phyloP scores from a whole-genome alignment of 2,113 vertebrate genomes.

The Sinocyclocheilus anophthalmus region DNA sequence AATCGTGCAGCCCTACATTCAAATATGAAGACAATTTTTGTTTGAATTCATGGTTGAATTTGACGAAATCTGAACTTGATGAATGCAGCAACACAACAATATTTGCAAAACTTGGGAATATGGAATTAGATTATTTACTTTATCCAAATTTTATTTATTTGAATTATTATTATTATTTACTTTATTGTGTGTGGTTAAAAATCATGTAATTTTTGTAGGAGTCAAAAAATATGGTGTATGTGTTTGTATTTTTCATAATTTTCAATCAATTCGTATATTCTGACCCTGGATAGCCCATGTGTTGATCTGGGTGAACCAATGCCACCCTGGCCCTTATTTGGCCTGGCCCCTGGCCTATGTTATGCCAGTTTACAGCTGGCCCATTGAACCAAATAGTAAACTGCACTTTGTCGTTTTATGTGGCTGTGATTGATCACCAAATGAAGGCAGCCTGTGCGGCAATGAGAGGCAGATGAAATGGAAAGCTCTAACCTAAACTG shows the following conservation, averaged over 20 bases:
- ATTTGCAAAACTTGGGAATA: too few relatives aligned
- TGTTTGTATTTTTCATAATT: not conserved
- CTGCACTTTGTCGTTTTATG: slow-evolving; percentile 37
- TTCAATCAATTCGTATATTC: not conserved
- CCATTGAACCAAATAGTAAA: slow-evolving; percentile 36
- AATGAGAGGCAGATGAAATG: slow-evolving; percentile 43
- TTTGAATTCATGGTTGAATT: too few relatives aligned
- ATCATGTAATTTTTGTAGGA: not conserved
- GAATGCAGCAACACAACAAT: too few relatives aligned
- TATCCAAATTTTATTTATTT: too few relatives aligned
- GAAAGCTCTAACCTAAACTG: slow-evolving; percentile 31
- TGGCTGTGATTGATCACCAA: slow-evolving; percentile 44
- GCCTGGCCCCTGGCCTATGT: not conserved
- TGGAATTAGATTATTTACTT: too few relatives aligned
- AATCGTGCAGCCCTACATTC: too few relatives aligned
- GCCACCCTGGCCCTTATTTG: not conserved
- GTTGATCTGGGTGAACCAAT: not conserved
- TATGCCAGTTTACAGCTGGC: slow-evolving; percentile 9
- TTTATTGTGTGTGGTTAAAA: not conserved
- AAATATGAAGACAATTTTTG: too few relatives aligned
- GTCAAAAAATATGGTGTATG: not conserved
- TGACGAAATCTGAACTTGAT: too few relatives aligned
- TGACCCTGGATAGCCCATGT: not conserved
- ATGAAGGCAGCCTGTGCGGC: slow-evolving; percentile 39
- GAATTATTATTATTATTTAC: too few relatives aligned